A percentile compares a stretch with the other conserved stretches of the same genome.
Conservation (phyloP, 2,797 vertebrate genomes). For the Coregonus sp. region DNA sequence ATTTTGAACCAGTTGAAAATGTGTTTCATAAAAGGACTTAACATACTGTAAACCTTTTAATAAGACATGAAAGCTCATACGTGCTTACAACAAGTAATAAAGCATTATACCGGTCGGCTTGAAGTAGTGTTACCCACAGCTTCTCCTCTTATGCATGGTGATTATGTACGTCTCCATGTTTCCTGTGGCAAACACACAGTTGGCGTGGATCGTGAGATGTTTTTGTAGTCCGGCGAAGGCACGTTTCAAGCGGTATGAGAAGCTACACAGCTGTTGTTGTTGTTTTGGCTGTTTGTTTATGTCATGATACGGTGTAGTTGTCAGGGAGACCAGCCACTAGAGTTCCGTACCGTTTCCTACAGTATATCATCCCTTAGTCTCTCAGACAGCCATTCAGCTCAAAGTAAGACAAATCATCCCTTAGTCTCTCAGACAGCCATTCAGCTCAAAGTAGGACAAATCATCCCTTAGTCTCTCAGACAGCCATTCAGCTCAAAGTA, state of each 20-base stretch:
- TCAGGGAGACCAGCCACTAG: conserved; percentile 55
- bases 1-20: background rate
- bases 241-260: conserved; percentile 62
- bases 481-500: too few relatives aligned
- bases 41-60: background rate
- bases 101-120: background rate
- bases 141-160: conserved; percentile 66
- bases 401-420: background rate
- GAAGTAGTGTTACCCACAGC: background rate
- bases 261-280: conserved; percentile 20
- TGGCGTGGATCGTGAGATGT: conserved; percentile 55
- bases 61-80: background rate
- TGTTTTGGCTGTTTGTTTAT: conserved; percentile 29
- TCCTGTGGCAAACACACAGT: conserved; percentile 55
- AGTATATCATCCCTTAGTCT: background rate
- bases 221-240: conserved; percentile 73
- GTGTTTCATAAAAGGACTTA: background rate
- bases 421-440: background rate
- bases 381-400: too few relatives aligned
- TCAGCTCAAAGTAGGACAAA: too few relatives aligned
- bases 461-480: background rate
- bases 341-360: background rate
- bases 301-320: conserved; percentile 53
- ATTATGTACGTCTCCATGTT: conserved; percentile 50
- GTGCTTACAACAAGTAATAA: background rate